A percentile compares a stretch with the other conserved stretches of the same genome.
Evolutionary conservation across 2,888 invertebrate species (phyloP).

Genomic region (Apotomis turbidana): DNA sequence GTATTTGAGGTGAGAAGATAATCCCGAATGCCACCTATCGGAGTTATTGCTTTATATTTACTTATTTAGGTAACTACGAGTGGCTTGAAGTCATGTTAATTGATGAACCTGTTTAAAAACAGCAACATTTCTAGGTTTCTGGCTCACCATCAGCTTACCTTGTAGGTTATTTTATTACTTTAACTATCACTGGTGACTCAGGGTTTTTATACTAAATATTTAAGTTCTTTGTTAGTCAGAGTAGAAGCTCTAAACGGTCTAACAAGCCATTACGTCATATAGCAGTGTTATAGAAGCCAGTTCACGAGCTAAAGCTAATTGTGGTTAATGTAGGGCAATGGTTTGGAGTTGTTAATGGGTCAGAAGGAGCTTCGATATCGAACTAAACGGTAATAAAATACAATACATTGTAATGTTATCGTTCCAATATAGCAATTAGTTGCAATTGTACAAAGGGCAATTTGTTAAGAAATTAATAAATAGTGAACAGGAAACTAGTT

Average conservation of each 20-base stretch:
- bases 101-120: too few species aligned
- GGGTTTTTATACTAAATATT: not conserved
- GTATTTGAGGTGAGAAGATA: too few species aligned
- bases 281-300: constrained; percentile 4
- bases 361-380: constrained; percentile 24
- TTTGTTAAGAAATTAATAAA: not conserved
- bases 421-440: not conserved
- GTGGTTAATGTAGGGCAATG: constrained; percentile 35
- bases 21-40: too few species aligned
- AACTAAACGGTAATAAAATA: constrained; percentile 6
- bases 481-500: too few species aligned
- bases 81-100: too few species aligned
- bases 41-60: too few species aligned
- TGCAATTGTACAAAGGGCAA: not conserved
- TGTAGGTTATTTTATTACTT: not conserved
- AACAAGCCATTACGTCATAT: constrained; percentile 32
- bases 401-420: not conserved
- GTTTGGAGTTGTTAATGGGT: constrained; percentile 27
- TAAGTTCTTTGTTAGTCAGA: constrained; percentile 8
- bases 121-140: too few species aligned
- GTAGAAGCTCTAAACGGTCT: constrained; percentile 28
- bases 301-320: constrained; percentile 33
- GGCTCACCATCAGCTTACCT: too few species aligned
- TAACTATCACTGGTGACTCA: not conserved
- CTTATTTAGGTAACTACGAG: too few species aligned